Percentiles rank a stretch among this genome's conserved stretches.
Conservation (phyloP, 2,888 invertebrate species). For the Helicoverpa assulta region DNA sequence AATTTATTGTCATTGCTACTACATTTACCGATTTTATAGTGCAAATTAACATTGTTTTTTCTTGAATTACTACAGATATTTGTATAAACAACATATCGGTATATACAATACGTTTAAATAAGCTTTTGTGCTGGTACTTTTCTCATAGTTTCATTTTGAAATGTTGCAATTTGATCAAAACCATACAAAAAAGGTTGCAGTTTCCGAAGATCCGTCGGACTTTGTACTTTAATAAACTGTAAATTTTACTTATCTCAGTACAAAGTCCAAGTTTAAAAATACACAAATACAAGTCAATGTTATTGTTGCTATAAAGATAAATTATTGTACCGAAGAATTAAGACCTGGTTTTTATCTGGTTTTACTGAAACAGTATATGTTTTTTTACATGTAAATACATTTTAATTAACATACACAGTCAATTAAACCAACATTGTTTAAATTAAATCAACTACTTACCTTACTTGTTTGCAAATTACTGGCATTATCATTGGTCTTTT, state of each 20-base stretch:
- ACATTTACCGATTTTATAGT: background rate
- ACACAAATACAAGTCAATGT: slow-evolving; percentile 3
- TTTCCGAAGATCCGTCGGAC: background rate
- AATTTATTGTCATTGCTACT: background rate
- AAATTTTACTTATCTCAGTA: slow-evolving; percentile 7
- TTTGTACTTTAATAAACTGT: slow-evolving; percentile 5
- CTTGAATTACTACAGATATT: too few relatives aligned
- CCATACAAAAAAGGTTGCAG: background rate
- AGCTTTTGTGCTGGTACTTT: background rate
- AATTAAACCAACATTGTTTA: too few relatives aligned
- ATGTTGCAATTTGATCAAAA: background rate
- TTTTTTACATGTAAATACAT: too few relatives aligned
- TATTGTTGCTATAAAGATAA: background rate
- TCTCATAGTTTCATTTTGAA: background rate
- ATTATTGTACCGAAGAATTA: background rate
- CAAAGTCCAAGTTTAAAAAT: background rate
- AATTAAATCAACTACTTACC: too few relatives aligned
- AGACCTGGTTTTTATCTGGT: too few relatives aligned
- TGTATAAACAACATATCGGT: too few relatives aligned
- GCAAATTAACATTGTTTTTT: background rate
- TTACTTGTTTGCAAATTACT: too few relatives aligned
- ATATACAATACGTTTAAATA: too few relatives aligned
- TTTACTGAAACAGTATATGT: too few relatives aligned
- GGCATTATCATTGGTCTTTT: too few relatives aligned
- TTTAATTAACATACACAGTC: too few relatives aligned